Percentiles rank a stretch among this genome's conserved stretches.
These are phyloP conservation scores for Zele albiditarsus DNA, from an alignment of 2,888 invertebrate species.

Conservation along the genomic window DNA sequence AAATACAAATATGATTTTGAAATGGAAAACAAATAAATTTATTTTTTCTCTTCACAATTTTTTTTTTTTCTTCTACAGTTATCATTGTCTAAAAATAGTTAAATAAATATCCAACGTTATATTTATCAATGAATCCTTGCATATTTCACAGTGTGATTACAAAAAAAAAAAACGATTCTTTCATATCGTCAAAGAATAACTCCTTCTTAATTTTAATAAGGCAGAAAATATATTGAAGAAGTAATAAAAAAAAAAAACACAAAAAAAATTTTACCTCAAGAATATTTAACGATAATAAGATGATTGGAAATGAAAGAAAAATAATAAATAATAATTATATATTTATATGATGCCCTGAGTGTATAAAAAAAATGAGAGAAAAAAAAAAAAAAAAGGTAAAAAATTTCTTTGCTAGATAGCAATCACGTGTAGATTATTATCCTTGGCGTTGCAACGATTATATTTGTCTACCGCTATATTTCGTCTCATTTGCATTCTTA, in stretches of 20 bases:
- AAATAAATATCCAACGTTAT: no score
- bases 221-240: slow-evolving; percentile 59
- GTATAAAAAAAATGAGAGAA: slow-evolving; percentile 17
- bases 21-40: background rate
- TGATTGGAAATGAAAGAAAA: slow-evolving; percentile 1
- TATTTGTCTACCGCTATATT: slow-evolving; percentile 56
- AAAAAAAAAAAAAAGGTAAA: slow-evolving; percentile 47
- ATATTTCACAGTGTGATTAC: no score
- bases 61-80: no score
- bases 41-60: background rate
- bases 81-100: no score
- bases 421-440: slow-evolving; percentile 55
- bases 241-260: background rate
- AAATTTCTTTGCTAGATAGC: slow-evolving; percentile 23
- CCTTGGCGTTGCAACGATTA: slow-evolving; percentile 54
- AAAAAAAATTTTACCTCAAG: background rate
- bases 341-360: slow-evolving; percentile 28
- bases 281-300: background rate
- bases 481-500: slow-evolving; percentile 62
- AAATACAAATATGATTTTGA: background rate
- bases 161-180: no score
- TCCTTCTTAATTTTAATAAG: no score
- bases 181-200: no score
- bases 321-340: slow-evolving; percentile 16
- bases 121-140: no score